phyloP scores from a whole-genome alignment of 2,797 vertebrate genomes.

The Thunnus albacares region DNA sequence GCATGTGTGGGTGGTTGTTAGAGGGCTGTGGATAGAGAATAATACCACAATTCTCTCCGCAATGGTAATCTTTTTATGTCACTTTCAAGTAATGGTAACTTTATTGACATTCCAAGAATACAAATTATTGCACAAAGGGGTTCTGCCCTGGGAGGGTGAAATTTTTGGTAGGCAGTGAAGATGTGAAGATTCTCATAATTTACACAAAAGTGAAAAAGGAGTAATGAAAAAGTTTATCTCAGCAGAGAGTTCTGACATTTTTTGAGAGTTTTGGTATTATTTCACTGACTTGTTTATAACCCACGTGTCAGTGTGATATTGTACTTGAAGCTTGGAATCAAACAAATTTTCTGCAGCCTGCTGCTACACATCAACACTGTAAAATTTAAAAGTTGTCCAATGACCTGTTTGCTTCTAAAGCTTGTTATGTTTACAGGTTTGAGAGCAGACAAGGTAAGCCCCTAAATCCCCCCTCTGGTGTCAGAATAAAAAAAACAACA shows the following conservation, averaged over 20 bases:
- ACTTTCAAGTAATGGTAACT: constrained; percentile 38
- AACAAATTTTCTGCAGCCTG: background rate
- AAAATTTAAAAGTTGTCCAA: constrained; percentile 20
- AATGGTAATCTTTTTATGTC: constrained; percentile 44
- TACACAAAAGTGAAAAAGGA: constrained; percentile 4
- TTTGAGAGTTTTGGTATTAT: background rate
- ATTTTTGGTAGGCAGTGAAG: constrained; percentile 17
- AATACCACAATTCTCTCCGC: constrained; percentile 42
- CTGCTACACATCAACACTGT: constrained; percentile 19
- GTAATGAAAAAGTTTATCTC: constrained; percentile 3
- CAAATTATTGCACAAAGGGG: constrained; percentile 15
- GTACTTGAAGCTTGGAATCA: background rate
- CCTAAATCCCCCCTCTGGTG: constrained; percentile 50
- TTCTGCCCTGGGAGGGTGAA: background rate
- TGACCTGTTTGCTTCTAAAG: constrained; percentile 39
- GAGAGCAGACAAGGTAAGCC: constrained; percentile 41
- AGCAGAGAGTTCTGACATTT: background rate
- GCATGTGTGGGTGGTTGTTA: constrained; percentile 33
- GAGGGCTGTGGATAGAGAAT: constrained; percentile 35
- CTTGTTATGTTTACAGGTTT: constrained; percentile 54
- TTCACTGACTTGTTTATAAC: background rate
- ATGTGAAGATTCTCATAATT: constrained; percentile 9
- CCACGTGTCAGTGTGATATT: background rate
- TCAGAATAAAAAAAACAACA: constrained; percentile 38
- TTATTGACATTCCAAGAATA: constrained; percentile 44